A percentile compares a stretch with the other conserved stretches of the same genome.
Evolutionary conservation across 2,888 invertebrate genomes (phyloP).

Genomic region (Sarcophaga subvicina): DNA sequence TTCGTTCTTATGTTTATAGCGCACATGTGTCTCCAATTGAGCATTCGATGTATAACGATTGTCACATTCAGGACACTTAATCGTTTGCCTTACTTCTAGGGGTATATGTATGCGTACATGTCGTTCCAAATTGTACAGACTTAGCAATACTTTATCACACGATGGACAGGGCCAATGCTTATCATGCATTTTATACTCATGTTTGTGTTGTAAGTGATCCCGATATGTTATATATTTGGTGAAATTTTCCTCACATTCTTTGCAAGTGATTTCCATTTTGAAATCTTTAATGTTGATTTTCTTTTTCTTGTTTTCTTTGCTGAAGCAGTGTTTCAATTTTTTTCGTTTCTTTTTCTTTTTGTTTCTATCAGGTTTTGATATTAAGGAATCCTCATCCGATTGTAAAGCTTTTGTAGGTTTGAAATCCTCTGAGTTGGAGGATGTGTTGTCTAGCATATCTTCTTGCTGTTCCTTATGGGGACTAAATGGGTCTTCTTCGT

Average conservation of each 20-base stretch:
- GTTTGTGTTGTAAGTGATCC: slow-evolving; percentile 71
- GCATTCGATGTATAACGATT: slow-evolving; percentile 76
- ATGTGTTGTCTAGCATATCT: neutral
- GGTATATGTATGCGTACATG: slow-evolving; percentile 73
- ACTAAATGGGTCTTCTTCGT: slow-evolving; percentile 61
- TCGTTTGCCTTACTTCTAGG: slow-evolving; percentile 70
- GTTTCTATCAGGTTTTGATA: neutral
- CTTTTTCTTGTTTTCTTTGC: slow-evolving; percentile 26
- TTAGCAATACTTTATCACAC: slow-evolving; percentile 66
- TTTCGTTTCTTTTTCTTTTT: slow-evolving; percentile 53
- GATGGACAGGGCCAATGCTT: slow-evolving; percentile 67
- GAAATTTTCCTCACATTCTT: slow-evolving; percentile 52
- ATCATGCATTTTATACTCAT: slow-evolving; percentile 53
- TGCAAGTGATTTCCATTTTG: slow-evolving; percentile 36
- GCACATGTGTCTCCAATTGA: slow-evolving; percentile 75
- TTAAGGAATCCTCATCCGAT: neutral
- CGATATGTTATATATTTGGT: slow-evolving; percentile 63
- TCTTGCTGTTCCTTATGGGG: slow-evolving; percentile 50
- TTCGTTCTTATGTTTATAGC: slow-evolving; percentile 79
- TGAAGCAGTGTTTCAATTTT: slow-evolving; percentile 27
- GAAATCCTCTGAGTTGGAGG: slow-evolving; percentile 4
- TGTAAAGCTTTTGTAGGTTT: neutral
- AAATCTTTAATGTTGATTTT: slow-evolving; percentile 34
- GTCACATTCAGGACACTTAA: slow-evolving; percentile 77
- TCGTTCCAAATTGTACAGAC: slow-evolving; percentile 61